Percentiles rank a stretch among this genome's conserved stretches.
Evolutionary conservation across 2,797 vertebrate genomes (phyloP).

Genomic region (Tinamus major): DNA sequence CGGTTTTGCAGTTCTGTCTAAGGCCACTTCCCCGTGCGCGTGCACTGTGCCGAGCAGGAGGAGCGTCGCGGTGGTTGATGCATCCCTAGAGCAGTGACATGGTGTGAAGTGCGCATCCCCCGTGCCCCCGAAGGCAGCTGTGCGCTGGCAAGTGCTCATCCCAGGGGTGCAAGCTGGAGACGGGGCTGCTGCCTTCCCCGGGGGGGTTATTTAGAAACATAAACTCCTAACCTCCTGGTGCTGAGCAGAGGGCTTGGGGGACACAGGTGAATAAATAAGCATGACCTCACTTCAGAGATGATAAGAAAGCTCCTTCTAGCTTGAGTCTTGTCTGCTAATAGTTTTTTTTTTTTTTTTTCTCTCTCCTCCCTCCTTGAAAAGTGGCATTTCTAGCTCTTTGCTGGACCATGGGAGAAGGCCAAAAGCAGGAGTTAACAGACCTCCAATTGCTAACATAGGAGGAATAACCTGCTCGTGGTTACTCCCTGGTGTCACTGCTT

Average conservation of each 20-base stretch:
- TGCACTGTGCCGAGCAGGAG: neutral
- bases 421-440: slow-evolving; percentile 4
- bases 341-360: no score
- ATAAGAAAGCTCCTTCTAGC: neutral
- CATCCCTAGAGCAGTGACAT: neutral
- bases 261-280: neutral
- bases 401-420: neutral
- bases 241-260: neutral
- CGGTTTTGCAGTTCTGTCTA: neutral
- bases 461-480: neutral
- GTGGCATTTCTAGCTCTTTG: neutral
- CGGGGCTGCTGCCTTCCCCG: neutral
- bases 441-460: neutral
- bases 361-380: neutral
- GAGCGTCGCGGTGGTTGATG: neutral
- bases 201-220: neutral
- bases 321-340: neutral
- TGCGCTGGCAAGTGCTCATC: neutral
- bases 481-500: neutral
- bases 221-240: neutral
- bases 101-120: neutral
- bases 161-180: neutral
- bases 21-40: neutral
- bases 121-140: neutral
- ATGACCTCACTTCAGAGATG: neutral